Evolutionary conservation across 2,797 vertebrate species (phyloP), one percentile per base, ranked within the genome.

Genomic region (Myoxocephalus aenaeus): DNA sequence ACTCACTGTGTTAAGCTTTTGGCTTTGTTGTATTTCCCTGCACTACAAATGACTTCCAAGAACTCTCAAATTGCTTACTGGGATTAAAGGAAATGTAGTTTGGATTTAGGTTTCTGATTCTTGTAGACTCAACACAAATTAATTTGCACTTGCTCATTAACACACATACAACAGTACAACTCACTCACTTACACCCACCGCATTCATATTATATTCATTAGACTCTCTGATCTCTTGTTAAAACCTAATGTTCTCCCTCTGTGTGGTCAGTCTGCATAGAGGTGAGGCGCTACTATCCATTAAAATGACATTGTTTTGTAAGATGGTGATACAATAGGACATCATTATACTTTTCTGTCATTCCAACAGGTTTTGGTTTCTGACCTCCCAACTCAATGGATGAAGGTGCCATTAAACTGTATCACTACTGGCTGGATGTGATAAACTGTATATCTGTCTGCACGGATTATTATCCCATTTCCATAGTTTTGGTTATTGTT

Each of bases 11-110:
- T 71, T 90, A 90, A 90, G 86, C 89, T 87, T 61, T 38, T 51
- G 57, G 46, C 62, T 86, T 83, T 87, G 73, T 90, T 91, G 84
- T 76, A 79, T 88, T 91, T 83, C 81, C 81, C 77, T 82, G 75
- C 62, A 79, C 75, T 81, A 87, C 81, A 91, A 90, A 87, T 80
- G 36, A 84, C 77, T 93, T 92, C 87, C 73, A 57, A 79, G 84
- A 88, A 90, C 62, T 80, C 61, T 64, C 68, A 89, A 88, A 89
- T 80, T 75, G 82, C 80, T 85, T 74, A 70, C 67, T 72, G 61
- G 85, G 90, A 94, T 94, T 92, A 94, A 85, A 85, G 46, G 14
- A 87, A 89, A 83, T 78, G 67, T 77, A 84, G 75, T 87, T 81
- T 80, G 81, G 68, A 90, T 83, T 93, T 84, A 79, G 25, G 74